Percentiles rank a stretch among this genome's conserved stretches.
phyloP scores from a whole-genome alignment of 2,797 vertebrate species.

The Gymnothorax reevesii region DNA sequence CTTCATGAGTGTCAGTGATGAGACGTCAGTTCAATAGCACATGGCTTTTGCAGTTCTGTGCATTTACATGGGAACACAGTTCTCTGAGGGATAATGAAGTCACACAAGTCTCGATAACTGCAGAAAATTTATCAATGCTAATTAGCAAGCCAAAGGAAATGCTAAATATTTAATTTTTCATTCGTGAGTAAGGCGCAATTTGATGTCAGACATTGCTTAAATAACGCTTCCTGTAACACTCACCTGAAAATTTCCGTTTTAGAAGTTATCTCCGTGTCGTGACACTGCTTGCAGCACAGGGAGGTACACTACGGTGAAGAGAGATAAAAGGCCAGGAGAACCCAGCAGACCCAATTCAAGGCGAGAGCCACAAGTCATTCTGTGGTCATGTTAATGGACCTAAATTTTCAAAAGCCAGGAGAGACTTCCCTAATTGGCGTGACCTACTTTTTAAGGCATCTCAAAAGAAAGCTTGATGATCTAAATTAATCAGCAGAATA shows the following conservation, averaged over 20 bases:
- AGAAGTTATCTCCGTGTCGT: slow-evolving; percentile 95
- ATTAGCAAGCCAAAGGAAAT: neutral
- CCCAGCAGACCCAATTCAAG: neutral
- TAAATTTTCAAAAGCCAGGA: neutral
- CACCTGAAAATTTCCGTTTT: slow-evolving; percentile 99
- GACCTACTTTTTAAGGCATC: neutral
- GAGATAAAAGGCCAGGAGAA: neutral
- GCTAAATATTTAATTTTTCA: neutral
- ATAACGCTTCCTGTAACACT: slow-evolving; percentile 66
- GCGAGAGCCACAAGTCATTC: neutral
- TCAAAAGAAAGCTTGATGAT: neutral
- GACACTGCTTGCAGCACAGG: slow-evolving; percentile 95
- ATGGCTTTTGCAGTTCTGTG: neutral
- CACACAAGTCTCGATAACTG: neutral
- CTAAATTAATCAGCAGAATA: neutral
- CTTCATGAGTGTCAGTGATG: no score
- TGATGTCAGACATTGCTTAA: neutral
- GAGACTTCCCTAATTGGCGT: neutral
- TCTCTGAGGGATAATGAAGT: neutral
- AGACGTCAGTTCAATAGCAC: no score
- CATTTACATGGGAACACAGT: neutral
- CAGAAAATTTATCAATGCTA: neutral
- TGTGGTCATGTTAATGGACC: neutral
- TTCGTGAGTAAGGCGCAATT: neutral
- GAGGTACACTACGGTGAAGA: slow-evolving; percentile 84